Percentiles rank a stretch among this genome's conserved stretches.
phyloP scores from a whole-genome alignment of 2,888 invertebrate species.

The Graphium colonna region DNA sequence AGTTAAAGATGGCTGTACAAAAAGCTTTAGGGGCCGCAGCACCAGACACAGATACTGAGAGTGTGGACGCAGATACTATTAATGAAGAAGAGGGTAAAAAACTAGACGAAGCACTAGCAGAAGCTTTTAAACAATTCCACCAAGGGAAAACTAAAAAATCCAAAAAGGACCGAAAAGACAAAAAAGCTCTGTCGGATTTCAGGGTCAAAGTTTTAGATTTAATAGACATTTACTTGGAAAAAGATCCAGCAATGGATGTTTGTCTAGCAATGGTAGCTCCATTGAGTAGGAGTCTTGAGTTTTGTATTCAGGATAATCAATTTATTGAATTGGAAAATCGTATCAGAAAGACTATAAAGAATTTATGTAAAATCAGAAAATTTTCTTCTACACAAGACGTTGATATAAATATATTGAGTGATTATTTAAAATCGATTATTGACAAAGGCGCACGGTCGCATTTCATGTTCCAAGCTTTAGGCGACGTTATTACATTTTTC shows the following conservation, averaged over 20 bases:
- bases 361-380: slow-evolving; percentile 80
- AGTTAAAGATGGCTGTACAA: slow-evolving; percentile 85
- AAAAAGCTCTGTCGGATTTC: slow-evolving; percentile 85
- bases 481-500: slow-evolving; percentile 82
- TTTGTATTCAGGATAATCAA: slow-evolving; percentile 84
- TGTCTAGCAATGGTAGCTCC: slow-evolving; percentile 85
- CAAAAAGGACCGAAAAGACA: slow-evolving; percentile 81
- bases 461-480: slow-evolving; percentile 83
- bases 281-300: slow-evolving; percentile 84
- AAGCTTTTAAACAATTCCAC: slow-evolving; percentile 84
- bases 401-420: slow-evolving; percentile 72
- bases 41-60: slow-evolving; percentile 82
- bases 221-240: slow-evolving; percentile 86
- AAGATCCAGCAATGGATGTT: slow-evolving; percentile 83
- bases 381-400: slow-evolving; percentile 80
- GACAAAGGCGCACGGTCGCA: slow-evolving; percentile 83
- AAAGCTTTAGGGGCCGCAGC: slow-evolving; percentile 83
- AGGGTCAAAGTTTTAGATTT: slow-evolving; percentile 87
- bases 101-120: slow-evolving; percentile 85
- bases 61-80: slow-evolving; percentile 87
- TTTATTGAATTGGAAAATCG: slow-evolving; percentile 83
- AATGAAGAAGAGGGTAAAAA: slow-evolving; percentile 87
- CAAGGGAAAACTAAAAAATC: slow-evolving; percentile 74
- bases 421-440: slow-evolving; percentile 78
- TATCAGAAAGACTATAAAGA: slow-evolving; percentile 81